Conservation (phyloP, 2,797 vertebrate species). For the Myripristis murdjan region DNA sequence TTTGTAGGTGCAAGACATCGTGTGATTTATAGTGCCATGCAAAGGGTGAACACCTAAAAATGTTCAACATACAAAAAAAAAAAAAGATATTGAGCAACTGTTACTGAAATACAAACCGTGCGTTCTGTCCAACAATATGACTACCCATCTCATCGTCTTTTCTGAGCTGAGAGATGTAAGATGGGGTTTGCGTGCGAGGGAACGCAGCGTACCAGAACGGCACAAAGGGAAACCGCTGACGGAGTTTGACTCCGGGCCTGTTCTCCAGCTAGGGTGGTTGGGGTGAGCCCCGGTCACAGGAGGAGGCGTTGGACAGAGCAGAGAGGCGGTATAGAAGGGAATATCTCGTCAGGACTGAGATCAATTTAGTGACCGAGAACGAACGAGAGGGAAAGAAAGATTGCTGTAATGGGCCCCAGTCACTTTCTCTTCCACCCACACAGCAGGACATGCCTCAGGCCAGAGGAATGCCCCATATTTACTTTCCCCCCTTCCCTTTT, state of each 20-base stretch:
- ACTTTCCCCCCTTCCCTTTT: slow-evolving; percentile 67
- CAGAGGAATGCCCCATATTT: slow-evolving; percentile 78
- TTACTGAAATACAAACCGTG: slow-evolving; percentile 38
- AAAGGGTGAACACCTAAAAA: background rate
- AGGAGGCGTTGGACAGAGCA: slow-evolving; percentile 55
- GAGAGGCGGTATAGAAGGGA: slow-evolving; percentile 47
- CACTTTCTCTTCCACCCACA: slow-evolving; percentile 73
- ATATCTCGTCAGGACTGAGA: slow-evolving; percentile 62
- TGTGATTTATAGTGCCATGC: slow-evolving; percentile 7
- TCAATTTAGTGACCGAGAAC: slow-evolving; percentile 31
- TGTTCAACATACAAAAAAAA: background rate
- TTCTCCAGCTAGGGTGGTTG: slow-evolving; percentile 34
- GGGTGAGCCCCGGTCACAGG: slow-evolving; percentile 54
- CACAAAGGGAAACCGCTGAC: slow-evolving; percentile 32
- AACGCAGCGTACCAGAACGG: slow-evolving; percentile 22
- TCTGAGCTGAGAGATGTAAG: slow-evolving; percentile 52
- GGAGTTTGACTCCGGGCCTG: slow-evolving; percentile 20
- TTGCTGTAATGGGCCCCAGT: slow-evolving; percentile 52
- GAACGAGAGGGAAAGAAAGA: slow-evolving; percentile 13
- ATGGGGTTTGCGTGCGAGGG: slow-evolving; percentile 67
- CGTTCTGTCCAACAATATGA: slow-evolving; percentile 56
- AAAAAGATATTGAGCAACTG: slow-evolving; percentile 16
- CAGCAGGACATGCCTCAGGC: slow-evolving; percentile 72
- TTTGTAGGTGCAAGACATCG: background rate
- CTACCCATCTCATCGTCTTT: slow-evolving; percentile 41